A percentile compares a stretch with the other conserved stretches of the same genome.
Evolutionary conservation across 2,797 vertebrate species (phyloP).

Genomic region (Sternarchorhynchus goeldii): DNA sequence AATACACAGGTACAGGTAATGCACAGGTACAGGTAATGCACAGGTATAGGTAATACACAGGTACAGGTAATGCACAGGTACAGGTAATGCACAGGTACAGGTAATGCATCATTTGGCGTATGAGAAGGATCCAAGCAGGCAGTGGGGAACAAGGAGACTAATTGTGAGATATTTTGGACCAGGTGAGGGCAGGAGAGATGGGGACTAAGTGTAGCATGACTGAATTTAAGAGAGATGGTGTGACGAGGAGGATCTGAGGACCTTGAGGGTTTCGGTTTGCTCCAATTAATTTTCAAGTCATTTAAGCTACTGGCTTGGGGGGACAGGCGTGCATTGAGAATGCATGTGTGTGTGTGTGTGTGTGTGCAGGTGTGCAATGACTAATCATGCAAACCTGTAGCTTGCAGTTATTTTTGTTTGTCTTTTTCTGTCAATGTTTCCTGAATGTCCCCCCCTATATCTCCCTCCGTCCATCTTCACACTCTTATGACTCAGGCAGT

Average conservation of each 20-base stretch:
- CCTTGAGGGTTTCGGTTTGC: constrained; percentile 43
- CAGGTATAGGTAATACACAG: constrained; percentile 5
- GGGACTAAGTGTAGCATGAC: not conserved
- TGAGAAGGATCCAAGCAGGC: not conserved
- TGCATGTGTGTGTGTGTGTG: constrained; percentile 18
- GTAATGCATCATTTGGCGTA: constrained; percentile 2
- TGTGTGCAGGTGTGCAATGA: constrained; percentile 7
- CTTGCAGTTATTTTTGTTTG: constrained; percentile 1
- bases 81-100: not conserved
- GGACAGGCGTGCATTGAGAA: constrained; percentile 19
- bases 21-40: not conserved
- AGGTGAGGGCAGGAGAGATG: constrained; percentile 12
- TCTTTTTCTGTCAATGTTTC: not conserved
- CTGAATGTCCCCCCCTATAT: constrained; percentile 4
- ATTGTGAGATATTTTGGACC: constrained; percentile 34
- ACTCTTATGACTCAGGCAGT: constrained; percentile 29
- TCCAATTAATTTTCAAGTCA: constrained; percentile 52
- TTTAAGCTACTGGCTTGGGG: constrained; percentile 41
- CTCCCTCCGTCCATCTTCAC: constrained; percentile 27
- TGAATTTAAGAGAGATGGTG: constrained; percentile 33
- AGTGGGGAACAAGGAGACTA: constrained; percentile 1
- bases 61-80: not conserved
- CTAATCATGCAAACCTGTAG: constrained; percentile 36
- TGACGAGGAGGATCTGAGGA: constrained; percentile 37
- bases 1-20: constrained; percentile 6